Conservation (phyloP, 2,797 vertebrate genomes). For the Sphenopsis melanotis region DNA sequence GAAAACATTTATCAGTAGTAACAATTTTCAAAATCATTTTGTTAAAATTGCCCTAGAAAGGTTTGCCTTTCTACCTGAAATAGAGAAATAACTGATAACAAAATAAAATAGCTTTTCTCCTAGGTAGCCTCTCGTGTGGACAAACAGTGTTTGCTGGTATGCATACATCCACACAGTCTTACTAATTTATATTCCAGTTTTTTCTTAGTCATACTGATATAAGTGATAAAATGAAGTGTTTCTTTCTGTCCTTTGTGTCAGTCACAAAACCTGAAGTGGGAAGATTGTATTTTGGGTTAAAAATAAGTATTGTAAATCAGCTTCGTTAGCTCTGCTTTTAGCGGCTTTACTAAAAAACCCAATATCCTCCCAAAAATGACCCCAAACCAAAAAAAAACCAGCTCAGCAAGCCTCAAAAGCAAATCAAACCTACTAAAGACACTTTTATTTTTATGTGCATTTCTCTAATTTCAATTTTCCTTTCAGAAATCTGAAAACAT, state of each 20-base stretch:
- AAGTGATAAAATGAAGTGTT: background rate
- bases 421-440: background rate
- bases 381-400: background rate
- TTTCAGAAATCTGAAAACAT: constrained; percentile 33
- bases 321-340: background rate
- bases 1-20: background rate
- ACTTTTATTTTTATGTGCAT: constrained; percentile 20
- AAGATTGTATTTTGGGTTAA: constrained; percentile 44
- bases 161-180: background rate
- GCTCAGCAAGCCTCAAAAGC: background rate
- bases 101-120: background rate
- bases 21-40: background rate
- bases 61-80: background rate
- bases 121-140: background rate
- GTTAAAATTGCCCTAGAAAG: background rate
- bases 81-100: background rate
- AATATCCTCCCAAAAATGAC: rapidly evolving
- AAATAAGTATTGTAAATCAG: constrained; percentile 27
- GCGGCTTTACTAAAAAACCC: background rate
- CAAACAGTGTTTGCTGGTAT: background rate
- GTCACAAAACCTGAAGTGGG: background rate
- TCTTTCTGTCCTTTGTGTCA: constrained; percentile 28
- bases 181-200: background rate
- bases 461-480: background rate
- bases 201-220: background rate